Evolutionary conservation across 2,888 invertebrate species (phyloP).

Genomic region (Dryocosmus kuriphilus): DNA sequence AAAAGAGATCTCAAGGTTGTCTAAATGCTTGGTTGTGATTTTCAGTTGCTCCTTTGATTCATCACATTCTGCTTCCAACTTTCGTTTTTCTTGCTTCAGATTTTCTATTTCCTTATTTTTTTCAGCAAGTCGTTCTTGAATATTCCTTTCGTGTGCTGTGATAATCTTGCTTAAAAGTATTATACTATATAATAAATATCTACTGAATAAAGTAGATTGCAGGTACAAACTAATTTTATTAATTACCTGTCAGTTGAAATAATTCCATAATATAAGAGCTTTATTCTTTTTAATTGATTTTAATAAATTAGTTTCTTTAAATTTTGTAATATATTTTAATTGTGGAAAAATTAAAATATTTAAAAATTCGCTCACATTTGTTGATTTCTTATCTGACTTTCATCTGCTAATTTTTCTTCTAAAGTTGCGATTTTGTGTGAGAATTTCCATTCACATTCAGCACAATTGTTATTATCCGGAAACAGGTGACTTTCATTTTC

Average conservation of each 20-base stretch:
- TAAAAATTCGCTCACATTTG: slow-evolving; percentile 43
- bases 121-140: slow-evolving; percentile 39
- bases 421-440: slow-evolving; percentile 27
- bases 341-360: background rate
- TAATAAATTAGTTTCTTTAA: background rate
- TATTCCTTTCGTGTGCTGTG: slow-evolving; percentile 43
- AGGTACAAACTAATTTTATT: background rate
- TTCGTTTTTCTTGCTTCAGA: slow-evolving; percentile 35
- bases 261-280: background rate
- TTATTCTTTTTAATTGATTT: background rate
- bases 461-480: background rate
- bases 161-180: slow-evolving; percentile 40
- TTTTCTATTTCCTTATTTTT: slow-evolving; percentile 43
- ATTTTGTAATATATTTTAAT: background rate
- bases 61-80: slow-evolving; percentile 5
- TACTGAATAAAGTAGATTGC: background rate
- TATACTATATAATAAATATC: too few species aligned
- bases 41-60: slow-evolving; percentile 34
- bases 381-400: slow-evolving; percentile 44
- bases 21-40: slow-evolving; percentile 40
- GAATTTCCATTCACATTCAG: slow-evolving; percentile 4
- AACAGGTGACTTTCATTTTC: background rate
- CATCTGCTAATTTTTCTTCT: slow-evolving; percentile 42
- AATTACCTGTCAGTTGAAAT: background rate
- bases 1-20: slow-evolving; percentile 43